These are phyloP conservation scores for Drosophila willistoni DNA, from an alignment of 1,140 invertebrate species.

Conservation along the genomic window DNA sequence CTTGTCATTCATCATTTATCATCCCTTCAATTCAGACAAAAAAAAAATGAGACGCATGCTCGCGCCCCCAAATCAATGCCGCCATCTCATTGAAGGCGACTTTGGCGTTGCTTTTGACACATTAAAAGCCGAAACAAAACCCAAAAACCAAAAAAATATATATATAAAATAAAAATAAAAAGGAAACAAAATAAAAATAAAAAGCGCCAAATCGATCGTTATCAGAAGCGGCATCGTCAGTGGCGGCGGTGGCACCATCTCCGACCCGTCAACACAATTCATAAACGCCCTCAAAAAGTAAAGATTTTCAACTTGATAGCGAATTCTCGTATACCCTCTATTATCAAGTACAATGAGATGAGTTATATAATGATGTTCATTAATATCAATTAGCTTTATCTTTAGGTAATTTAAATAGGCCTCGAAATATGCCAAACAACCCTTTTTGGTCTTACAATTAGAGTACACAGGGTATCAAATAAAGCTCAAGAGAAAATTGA, in stretches of 20 bases:
- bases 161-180: conserved; percentile 11
- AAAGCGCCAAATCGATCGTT: conserved; percentile 71
- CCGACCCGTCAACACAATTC: conserved; percentile 43
- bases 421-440: background rate
- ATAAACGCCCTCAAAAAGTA: conserved; percentile 62
- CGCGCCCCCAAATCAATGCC: conserved; percentile 9
- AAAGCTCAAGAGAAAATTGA: conserved; percentile 1
- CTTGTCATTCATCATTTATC: conserved; percentile 13
- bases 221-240: conserved; percentile 44
- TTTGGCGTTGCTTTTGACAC: conserved; percentile 72
- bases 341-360: too few relatives aligned
- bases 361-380: too few relatives aligned
- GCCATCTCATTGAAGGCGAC: conserved; percentile 51
- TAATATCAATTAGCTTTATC: too few relatives aligned
- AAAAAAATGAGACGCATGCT: background rate
- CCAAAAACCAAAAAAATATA: background rate
- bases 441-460: background rate
- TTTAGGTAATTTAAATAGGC: too few relatives aligned
- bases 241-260: conserved; percentile 19
- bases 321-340: background rate
- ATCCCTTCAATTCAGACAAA: conserved; percentile 4
- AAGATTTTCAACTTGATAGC: background rate
- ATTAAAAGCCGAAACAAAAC: conserved; percentile 31
- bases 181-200: background rate
- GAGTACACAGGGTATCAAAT: background rate